phyloP scores from a whole-genome alignment of 2,113 vertebrate species.

The Dromiciops gliroides region DNA sequence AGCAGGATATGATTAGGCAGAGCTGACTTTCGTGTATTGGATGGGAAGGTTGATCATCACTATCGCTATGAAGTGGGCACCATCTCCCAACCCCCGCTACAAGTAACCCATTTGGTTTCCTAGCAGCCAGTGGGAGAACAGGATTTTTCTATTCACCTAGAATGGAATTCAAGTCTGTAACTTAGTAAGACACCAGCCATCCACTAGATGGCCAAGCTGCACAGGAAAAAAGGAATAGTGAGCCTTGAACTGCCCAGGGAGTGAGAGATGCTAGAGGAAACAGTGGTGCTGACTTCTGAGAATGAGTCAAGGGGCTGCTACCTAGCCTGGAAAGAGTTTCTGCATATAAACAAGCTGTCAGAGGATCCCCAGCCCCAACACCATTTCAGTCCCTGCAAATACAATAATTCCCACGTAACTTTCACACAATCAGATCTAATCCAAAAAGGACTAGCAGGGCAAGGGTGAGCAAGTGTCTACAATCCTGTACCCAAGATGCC shows the following conservation, averaged over 20 bases:
- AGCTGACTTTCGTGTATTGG: not conserved
- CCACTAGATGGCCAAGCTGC: not conserved
- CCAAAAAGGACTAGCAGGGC: not conserved
- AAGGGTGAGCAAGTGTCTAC: no score
- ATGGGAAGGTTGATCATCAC: not conserved
- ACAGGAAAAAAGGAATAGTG: not conserved
- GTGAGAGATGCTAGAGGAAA: not conserved
- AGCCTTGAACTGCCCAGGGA: not conserved
- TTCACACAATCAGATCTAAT: not conserved
- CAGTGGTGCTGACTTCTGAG: not conserved
- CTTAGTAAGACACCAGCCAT: not conserved
- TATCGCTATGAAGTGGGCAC: not conserved
- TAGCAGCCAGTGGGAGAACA: not conserved
- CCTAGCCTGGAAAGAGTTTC: not conserved
- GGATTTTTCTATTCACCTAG: not conserved
- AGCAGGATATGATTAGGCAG: not conserved
- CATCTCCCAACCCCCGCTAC: no score
- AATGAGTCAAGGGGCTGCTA: not conserved
- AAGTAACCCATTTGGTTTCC: not conserved
- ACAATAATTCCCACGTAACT: not conserved
- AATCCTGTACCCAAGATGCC: not conserved
- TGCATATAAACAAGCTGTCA: not conserved
- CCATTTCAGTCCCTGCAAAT: not conserved
- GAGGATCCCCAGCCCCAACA: not conserved
- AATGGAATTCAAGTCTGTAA: not conserved